These are phyloP conservation scores for Polypterus bichir DNA, from an alignment of 2,113 vertebrate species.

Conservation along the genomic window DNA sequence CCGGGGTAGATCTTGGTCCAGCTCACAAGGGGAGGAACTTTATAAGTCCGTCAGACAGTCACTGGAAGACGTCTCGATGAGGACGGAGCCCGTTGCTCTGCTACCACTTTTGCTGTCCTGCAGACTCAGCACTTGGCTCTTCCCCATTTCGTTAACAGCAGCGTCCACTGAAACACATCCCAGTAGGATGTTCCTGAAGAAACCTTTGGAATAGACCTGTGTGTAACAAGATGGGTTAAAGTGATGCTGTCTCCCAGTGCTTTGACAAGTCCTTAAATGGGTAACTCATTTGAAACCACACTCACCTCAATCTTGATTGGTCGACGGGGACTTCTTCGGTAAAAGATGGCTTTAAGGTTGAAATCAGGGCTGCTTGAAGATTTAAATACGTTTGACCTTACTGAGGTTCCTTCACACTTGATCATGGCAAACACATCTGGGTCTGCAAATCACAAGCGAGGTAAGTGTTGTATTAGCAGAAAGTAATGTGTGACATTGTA, in stretches of 20 bases:
- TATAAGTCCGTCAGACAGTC: slow-evolving; percentile 49
- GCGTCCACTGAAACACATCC: slow-evolving; percentile 43
- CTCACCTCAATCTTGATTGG: slow-evolving; percentile 42
- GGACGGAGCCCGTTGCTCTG: slow-evolving; percentile 28
- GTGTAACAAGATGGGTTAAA: slow-evolving; percentile 2
- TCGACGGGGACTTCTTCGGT: slow-evolving; percentile 40
- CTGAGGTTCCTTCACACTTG: slow-evolving; percentile 41
- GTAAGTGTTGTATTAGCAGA: too few relatives aligned
- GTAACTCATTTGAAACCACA: too few relatives aligned
- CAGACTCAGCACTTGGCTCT: slow-evolving; percentile 42
- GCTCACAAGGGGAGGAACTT: slow-evolving; percentile 11
- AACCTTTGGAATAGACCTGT: slow-evolving; percentile 48
- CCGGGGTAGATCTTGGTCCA: too few relatives aligned
- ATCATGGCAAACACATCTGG: slow-evolving; percentile 51
- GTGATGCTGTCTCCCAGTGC: too few relatives aligned
- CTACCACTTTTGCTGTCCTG: slow-evolving; percentile 20
- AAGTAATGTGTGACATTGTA: too few relatives aligned
- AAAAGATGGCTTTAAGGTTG: slow-evolving; percentile 56
- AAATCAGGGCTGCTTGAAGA: slow-evolving; percentile 48
- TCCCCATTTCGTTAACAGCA: slow-evolving; percentile 30
- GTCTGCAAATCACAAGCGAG: slow-evolving; percentile 23
- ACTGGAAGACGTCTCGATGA: slow-evolving; percentile 53
- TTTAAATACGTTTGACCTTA: slow-evolving; percentile 45
- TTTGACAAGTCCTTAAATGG: neutral
- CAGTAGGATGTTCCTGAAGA: slow-evolving; percentile 46